Conservation (phyloP, 2,113 vertebrate genomes). For the Nibea albiflora region DNA sequence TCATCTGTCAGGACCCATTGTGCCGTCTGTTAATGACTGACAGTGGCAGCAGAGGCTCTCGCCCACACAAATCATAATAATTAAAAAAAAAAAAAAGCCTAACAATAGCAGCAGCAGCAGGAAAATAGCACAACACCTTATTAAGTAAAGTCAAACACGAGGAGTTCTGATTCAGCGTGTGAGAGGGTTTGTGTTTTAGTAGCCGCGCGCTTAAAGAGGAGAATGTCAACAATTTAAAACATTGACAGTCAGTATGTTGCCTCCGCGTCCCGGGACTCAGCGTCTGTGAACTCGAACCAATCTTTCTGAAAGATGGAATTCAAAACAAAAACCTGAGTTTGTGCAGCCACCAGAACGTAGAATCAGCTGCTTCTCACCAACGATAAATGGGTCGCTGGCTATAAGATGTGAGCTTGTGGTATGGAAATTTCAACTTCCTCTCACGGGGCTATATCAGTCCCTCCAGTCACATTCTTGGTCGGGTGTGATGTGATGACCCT, state of each 20-base stretch:
- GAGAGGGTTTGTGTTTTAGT: constrained; percentile 18
- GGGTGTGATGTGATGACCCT: background rate
- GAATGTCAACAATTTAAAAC: constrained; percentile 5
- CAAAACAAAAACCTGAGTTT: background rate
- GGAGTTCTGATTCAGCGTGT: background rate
- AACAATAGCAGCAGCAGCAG: constrained; percentile 43
- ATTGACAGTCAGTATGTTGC: background rate
- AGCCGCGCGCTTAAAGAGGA: constrained; percentile 2
- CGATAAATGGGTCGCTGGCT: background rate
- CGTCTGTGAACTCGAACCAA: background rate
- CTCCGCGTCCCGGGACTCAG: background rate
- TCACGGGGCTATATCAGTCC: background rate
- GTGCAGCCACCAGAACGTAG: background rate
- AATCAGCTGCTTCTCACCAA: constrained; percentile 9
- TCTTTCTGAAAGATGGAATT: constrained; percentile 3
- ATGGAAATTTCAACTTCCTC: background rate
- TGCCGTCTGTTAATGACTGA: constrained; percentile 72
- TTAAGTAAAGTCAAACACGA: constrained; percentile 42
- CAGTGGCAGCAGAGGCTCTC: constrained; percentile 62
- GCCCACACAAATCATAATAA: constrained; percentile 35
- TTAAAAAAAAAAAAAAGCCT: background rate
- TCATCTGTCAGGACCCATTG: constrained; percentile 76
- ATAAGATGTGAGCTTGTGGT: background rate
- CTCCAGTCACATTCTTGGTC: background rate
- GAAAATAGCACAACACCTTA: constrained; percentile 41